Percentiles rank a stretch among this genome's conserved stretches.
phyloP scores from a whole-genome alignment of 2,888 invertebrate species.

The Drosophila setosimentum region DNA sequence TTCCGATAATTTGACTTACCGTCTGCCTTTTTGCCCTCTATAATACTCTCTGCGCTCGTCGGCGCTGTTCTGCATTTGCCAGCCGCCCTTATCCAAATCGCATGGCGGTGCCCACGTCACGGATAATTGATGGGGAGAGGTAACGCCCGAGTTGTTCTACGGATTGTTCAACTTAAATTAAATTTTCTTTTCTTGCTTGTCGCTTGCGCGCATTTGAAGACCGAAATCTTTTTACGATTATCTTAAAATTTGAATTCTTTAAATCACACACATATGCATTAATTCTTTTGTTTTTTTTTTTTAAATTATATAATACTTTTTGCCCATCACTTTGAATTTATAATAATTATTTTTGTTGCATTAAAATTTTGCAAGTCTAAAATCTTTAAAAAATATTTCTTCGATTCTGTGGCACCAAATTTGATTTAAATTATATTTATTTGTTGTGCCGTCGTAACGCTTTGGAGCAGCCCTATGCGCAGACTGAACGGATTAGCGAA shows the following conservation, averaged over 20 bases:
- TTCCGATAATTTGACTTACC: slow-evolving; percentile 54
- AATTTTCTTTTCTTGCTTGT: slow-evolving; percentile 7
- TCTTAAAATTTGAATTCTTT: neutral
- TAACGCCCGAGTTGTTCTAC: slow-evolving; percentile 77
- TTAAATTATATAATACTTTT: slow-evolving; percentile 21
- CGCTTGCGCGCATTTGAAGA: neutral
- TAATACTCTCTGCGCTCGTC: slow-evolving; percentile 69
- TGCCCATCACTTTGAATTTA: slow-evolving; percentile 17
- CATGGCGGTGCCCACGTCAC: slow-evolving; percentile 85
- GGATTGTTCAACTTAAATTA: slow-evolving; percentile 44
- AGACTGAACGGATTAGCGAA: slow-evolving; percentile 82
- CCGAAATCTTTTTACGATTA: neutral
- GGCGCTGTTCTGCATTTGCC: slow-evolving; percentile 81
- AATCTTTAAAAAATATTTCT: slow-evolving; percentile 9
- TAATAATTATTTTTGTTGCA: neutral
- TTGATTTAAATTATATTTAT: slow-evolving; percentile 9
- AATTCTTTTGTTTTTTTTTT: no score
- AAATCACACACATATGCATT: slow-evolving; percentile 10
- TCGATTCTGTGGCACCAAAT: slow-evolving; percentile 1
- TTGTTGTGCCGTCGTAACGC: slow-evolving; percentile 63
- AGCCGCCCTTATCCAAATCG: slow-evolving; percentile 77
- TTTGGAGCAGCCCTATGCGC: slow-evolving; percentile 80
- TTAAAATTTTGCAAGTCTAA: slow-evolving; percentile 4
- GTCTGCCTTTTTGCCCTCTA: slow-evolving; percentile 68
- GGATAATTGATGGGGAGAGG: slow-evolving; percentile 84